These are phyloP conservation scores for Heterotis niloticus DNA, from an alignment of 2,113 vertebrate genomes.

Conservation along the genomic window DNA sequence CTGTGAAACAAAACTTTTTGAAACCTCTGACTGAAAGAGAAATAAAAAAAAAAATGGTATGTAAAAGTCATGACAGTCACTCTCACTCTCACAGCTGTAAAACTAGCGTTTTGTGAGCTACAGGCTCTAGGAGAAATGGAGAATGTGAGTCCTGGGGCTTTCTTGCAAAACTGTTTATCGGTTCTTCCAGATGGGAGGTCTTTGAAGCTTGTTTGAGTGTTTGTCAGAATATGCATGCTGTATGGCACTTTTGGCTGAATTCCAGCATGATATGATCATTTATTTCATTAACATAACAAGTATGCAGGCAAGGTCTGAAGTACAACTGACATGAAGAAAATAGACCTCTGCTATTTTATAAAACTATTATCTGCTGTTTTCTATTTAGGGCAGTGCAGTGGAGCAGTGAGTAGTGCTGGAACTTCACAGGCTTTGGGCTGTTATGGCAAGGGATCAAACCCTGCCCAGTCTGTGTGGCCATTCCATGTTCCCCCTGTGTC, in stretches of 20 bases:
- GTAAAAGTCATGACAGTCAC: constrained; percentile 3
- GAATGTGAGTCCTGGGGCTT: background rate
- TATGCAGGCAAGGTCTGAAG: constrained; percentile 42
- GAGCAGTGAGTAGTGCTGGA: no score
- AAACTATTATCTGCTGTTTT: no score
- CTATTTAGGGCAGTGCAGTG: no score
- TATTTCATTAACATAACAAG: constrained; percentile 62
- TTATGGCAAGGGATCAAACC: no score
- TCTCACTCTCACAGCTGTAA: constrained; percentile 8
- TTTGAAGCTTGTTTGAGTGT: constrained; percentile 46
- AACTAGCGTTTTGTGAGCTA: background rate
- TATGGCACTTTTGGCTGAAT: constrained; percentile 47
- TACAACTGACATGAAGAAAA: constrained; percentile 33
- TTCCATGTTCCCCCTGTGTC: no score
- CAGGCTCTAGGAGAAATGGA: background rate
- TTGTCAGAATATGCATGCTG: constrained; percentile 53
- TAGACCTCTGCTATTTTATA: no score
- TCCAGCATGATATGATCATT: constrained; percentile 57
- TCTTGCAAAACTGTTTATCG: constrained; percentile 23
- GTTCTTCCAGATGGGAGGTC: constrained; percentile 48
- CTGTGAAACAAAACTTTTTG: background rate
- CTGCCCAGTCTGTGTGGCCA: no score
- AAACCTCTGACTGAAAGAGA: background rate
- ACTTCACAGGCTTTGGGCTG: no score
- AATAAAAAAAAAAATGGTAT: constrained; percentile 4